A percentile compares a stretch with the other conserved stretches of the same genome.
These are phyloP conservation scores for Dorcus hopei DNA, from an alignment of 2,888 invertebrate genomes.

Conservation along the genomic window DNA sequence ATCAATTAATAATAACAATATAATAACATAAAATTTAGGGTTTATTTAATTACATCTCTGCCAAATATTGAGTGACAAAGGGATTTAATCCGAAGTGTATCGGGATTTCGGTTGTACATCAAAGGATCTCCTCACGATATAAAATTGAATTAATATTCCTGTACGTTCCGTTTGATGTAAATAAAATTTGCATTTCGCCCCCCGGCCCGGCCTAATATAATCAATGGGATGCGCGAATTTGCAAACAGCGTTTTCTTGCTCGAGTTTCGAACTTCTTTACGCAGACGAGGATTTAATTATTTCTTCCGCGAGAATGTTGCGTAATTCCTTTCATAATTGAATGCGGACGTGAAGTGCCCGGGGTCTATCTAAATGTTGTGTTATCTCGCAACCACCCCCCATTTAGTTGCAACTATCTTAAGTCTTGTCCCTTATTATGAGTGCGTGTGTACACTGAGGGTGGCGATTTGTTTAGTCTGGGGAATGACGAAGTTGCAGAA, in stretches of 20 bases:
- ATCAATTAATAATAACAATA: no score
- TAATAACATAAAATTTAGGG: no score
- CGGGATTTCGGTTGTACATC: not conserved
- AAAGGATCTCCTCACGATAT: not conserved
- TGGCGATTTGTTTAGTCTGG: not conserved
- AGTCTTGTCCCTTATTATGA: not conserved
- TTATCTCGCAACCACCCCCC: not conserved
- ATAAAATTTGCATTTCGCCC: conserved; percentile 5
- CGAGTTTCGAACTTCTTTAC: not conserved
- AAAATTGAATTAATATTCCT: conserved; percentile 3
- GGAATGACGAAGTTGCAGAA: conserved; percentile 1
- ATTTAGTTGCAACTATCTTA: not conserved
- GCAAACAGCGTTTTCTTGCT: not conserved
- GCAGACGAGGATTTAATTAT: no score
- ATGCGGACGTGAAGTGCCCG: not conserved
- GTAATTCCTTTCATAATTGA: not conserved
- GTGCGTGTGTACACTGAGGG: not conserved
- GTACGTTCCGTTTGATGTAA: conserved; percentile 5
- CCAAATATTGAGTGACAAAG: no score
- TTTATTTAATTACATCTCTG: no score
- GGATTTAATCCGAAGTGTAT: no score
- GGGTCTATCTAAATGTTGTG: not conserved
- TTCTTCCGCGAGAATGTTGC: no score
- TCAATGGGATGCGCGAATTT: conserved; percentile 3
- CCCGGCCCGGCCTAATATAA: not conserved